Conservation (phyloP, 2,888 invertebrate genomes). For the Drosophila peninsularis region DNA sequence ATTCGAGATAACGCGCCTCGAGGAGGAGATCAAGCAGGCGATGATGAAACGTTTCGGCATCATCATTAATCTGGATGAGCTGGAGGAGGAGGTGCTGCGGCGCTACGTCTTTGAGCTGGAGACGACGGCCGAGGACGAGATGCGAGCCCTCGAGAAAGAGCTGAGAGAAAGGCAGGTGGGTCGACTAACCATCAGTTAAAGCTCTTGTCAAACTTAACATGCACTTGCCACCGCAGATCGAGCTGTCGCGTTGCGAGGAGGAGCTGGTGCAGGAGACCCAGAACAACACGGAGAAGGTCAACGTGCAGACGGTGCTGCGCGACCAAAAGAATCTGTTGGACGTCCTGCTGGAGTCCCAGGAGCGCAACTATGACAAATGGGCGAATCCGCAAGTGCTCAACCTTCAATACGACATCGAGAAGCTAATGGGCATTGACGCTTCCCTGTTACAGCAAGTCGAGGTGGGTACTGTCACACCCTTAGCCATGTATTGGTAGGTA, state of each 20-base stretch:
- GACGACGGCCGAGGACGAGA: slow-evolving; percentile 85
- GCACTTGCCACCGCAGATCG: slow-evolving; percentile 30
- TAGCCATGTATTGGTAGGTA: neutral
- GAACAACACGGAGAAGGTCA: slow-evolving; percentile 86
- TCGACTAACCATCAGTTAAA: neutral
- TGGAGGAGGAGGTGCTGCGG: slow-evolving; percentile 87
- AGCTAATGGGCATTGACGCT: slow-evolving; percentile 77
- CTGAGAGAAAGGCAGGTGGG: slow-evolving; percentile 83
- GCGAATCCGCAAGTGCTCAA: slow-evolving; percentile 66
- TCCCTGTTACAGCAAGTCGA: slow-evolving; percentile 86
- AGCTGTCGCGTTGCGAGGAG: slow-evolving; percentile 76
- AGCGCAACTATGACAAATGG: slow-evolving; percentile 75
- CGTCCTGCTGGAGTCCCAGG: slow-evolving; percentile 84
- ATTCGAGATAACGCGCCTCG: slow-evolving; percentile 86
- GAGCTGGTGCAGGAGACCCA: slow-evolving; percentile 85
- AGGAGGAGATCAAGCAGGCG: slow-evolving; percentile 85
- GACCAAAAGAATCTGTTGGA: slow-evolving; percentile 86
- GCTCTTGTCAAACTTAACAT: neutral
- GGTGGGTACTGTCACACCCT: slow-evolving; percentile 74
- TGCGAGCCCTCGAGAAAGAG: slow-evolving; percentile 84
- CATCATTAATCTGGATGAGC: slow-evolving; percentile 85
- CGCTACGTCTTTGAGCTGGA: slow-evolving; percentile 86
- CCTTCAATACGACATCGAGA: slow-evolving; percentile 78
- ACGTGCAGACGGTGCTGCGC: slow-evolving; percentile 86
- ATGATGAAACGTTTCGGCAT: slow-evolving; percentile 87